Base-by-base conservation (phyloP, 2,797 vertebrate species). In the Parauchenoglanis ngamensis region DNA sequence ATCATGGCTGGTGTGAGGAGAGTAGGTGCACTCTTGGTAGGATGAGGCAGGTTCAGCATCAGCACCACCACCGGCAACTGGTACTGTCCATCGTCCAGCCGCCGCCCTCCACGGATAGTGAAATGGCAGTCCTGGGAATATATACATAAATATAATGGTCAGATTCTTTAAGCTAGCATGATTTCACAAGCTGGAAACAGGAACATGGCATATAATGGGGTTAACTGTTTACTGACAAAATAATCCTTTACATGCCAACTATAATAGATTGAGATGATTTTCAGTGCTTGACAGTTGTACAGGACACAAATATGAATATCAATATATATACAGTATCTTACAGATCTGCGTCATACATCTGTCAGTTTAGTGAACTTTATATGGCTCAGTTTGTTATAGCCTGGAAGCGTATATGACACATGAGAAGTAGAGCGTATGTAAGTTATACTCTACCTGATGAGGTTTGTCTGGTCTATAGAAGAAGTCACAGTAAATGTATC, bases 401-500 rank as follows among this genome's bases (percentile, higher is more conserved):
- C 46, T 68, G 61, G 7, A 68, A 68, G 63, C 25, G 52, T 63
- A 63, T 23, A 67, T 13, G 65, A 68, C 46, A 83, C 56, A 44
- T 63, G 31, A 28, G 35, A 84, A 4, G 2, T 35, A 85, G 11
- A 73, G 21, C 3, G 7, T 65, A 44, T 44, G 59, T 28, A 78
- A 78, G 13, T 28, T 28, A 8, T 52, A 56, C 15, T 72, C 92
- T 93, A 99, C 98, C 98, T 99, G 98, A 92, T 98, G 96, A 85
- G 98, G 98, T 93, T 99, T 99, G 86, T 96, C 94, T 89, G 95
- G 90, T 88, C 98, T 95, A 54, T 98, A 96, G 90, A 99, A 98
- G 92, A 99, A 99, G 92, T 99, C 98, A 95, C 98, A 99, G 90
- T 99, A 99, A 92, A 99, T 98, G 90, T 99, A 97, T 84, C 98